Base-by-base conservation (phyloP, 2,113 vertebrate species). In the Polypterus senegalus region DNA sequence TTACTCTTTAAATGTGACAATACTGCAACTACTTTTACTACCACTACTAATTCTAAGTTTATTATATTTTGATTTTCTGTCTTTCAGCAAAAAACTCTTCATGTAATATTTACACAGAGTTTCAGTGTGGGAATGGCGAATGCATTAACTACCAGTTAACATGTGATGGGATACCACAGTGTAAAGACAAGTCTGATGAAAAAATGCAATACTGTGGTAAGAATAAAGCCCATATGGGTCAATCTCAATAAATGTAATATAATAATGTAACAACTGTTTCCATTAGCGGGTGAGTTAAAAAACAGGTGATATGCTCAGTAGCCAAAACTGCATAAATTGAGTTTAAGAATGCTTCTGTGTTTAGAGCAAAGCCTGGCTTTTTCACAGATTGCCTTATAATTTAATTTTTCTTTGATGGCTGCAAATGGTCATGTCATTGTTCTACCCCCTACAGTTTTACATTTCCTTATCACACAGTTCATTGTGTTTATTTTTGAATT, bases 181-280 rank as follows among this genome's bases (percentile, higher is more conserved):
- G 96, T 79, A 98, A 98, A 75, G 96, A 99, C 79, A 97, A 95
- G 70, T 98, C 96, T 0, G 96, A 99, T 73, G 96, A 99, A 72
- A 99, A 98, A 69, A 86, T 94, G 68, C 91, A 93, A 57, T 98
- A 97, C 68, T 99, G 96, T 77, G 94, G 96, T 98, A 76, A 84
- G 92, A 73, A 55, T 68, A 56, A 10, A 55, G 65, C 55, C 65
- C 46, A 27, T 27, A 27, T 27, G 27, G 27, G 27, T 27, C 27
- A 27, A 27, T 27, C 27, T 27, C 27, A 27, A 27, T 27, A 27
- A 27, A 27, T 27, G 27, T 27, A 27, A 27, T 27, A 27, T 27
- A 27, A 27, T 27, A 27, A 27, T 27, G 27, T 27, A 27, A 27
- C 27, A 27, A 27, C 27, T 27, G 27, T 27, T 27, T 27, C 27